phyloP scores from a whole-genome alignment of 2,113 vertebrate genomes.

The Galbula dea region DNA sequence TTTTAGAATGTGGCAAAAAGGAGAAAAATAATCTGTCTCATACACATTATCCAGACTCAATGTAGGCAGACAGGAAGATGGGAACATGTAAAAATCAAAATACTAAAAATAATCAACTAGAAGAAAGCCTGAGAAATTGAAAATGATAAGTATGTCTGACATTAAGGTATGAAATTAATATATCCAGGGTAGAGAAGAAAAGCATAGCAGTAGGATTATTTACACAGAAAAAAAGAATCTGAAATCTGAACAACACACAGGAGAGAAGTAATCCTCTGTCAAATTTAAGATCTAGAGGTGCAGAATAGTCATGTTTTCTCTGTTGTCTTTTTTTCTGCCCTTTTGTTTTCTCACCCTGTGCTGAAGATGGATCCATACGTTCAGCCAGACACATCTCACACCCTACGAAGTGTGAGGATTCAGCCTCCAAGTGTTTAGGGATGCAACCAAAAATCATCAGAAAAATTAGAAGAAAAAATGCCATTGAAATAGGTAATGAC shows the following conservation, averaged over 20 bases:
- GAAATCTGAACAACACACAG: not conserved
- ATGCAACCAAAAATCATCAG: not conserved
- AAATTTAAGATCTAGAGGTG: not conserved
- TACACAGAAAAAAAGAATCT: not conserved
- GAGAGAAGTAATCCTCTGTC: not conserved
- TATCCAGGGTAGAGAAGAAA: not conserved
- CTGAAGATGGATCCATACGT: not conserved
- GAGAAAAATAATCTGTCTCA: not conserved
- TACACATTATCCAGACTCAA: not conserved
- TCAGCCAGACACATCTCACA: not conserved
- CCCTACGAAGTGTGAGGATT: not conserved
- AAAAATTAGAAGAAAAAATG: not conserved
- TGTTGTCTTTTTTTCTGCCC: not conserved
- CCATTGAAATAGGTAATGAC: not conserved
- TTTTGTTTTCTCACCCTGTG: not conserved
- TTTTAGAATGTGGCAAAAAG: not conserved
- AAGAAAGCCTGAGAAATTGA: not conserved
- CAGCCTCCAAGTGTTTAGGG: not conserved
- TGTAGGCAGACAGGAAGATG: not conserved
- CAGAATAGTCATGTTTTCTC: fast-evolving
- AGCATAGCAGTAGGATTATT: not conserved
- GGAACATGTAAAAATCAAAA: not conserved
- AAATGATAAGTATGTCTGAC: not conserved
- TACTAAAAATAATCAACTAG: not conserved
- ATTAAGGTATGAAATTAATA: not conserved